Conservation (phyloP, 2,888 invertebrate species). For the Stenichneumon culpator region DNA sequence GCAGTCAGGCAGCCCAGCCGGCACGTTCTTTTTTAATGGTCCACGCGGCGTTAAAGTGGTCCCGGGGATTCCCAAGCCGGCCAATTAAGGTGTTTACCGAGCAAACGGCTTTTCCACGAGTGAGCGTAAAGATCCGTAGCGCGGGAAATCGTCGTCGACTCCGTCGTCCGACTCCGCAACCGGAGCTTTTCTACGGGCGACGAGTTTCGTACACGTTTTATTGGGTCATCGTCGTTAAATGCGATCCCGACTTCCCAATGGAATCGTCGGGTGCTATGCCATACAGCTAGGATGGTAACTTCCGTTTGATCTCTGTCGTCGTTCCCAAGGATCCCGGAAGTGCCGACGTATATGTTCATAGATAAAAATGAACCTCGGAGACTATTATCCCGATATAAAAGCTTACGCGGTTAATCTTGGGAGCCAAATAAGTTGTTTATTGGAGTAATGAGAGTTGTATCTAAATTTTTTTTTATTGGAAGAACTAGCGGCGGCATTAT, state of each 20-base stretch:
- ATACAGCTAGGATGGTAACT: not conserved
- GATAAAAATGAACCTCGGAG: not conserved
- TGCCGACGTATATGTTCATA: not conserved
- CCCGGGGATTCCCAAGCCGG: conserved; percentile 61
- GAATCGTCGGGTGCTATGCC: not conserved
- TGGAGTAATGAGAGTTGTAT: not conserved
- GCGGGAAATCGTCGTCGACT: conserved; percentile 12
- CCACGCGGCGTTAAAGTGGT: conserved; percentile 70
- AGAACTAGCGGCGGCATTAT: no score
- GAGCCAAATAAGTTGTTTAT: not conserved
- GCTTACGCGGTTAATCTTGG: not conserved
- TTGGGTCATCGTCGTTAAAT: conserved; percentile 52
- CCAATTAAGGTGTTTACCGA: conserved; percentile 72
- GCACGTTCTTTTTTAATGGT: conserved; percentile 64
- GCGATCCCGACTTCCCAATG: conserved; percentile 30
- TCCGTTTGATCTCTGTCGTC: not conserved
- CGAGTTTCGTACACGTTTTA: conserved; percentile 38
- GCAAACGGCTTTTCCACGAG: conserved; percentile 65
- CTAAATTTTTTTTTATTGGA: no score
- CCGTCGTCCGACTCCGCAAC: conserved; percentile 2
- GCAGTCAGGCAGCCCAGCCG: conserved; percentile 2
- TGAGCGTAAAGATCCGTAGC: conserved; percentile 9
- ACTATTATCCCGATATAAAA: not conserved
- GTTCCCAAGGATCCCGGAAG: not conserved
- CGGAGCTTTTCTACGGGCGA: conserved; percentile 7